A percentile compares a stretch with the other conserved stretches of the same genome.
phyloP scores from a whole-genome alignment of 2,797 vertebrate genomes.

The Taenioides sp. region DNA sequence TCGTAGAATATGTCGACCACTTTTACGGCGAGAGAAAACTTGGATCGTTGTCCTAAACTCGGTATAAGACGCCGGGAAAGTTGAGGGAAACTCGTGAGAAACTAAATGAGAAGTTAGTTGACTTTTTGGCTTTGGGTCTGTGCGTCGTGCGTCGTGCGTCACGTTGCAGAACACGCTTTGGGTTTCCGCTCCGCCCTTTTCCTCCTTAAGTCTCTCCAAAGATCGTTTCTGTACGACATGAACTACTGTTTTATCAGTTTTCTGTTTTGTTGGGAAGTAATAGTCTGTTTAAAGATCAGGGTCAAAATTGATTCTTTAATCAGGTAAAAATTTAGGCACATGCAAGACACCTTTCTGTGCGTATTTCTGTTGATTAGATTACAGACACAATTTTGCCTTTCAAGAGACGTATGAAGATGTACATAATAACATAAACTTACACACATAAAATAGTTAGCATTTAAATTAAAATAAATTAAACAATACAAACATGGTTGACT shows the following conservation, averaged over 20 bases:
- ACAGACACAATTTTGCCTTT: neutral
- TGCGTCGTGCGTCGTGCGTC: conserved; percentile 50
- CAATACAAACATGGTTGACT: neutral
- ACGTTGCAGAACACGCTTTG: conserved; percentile 27
- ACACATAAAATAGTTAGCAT: neutral
- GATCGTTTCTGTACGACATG: conserved; percentile 21
- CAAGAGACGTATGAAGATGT: neutral
- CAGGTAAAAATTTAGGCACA: neutral
- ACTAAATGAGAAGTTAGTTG: conserved; percentile 6
- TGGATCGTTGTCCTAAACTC: neutral
- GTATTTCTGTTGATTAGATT: conserved; percentile 6
- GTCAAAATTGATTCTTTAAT: neutral
- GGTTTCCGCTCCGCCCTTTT: conserved; percentile 61
- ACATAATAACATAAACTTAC: neutral
- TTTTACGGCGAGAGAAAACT: neutral
- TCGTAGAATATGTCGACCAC: neutral
- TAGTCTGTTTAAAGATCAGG: neutral
- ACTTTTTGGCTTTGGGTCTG: conserved; percentile 13
- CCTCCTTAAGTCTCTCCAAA: conserved; percentile 8
- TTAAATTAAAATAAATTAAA: conserved; percentile 9
- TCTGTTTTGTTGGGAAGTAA: too few species aligned
- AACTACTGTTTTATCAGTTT: neutral
- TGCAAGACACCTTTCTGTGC: neutral
- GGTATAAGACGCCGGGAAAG: neutral
- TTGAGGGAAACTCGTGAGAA: neutral